These are phyloP conservation scores for Drosophila insularis DNA, from an alignment of 1,140 invertebrate species.

Conservation along the genomic window DNA sequence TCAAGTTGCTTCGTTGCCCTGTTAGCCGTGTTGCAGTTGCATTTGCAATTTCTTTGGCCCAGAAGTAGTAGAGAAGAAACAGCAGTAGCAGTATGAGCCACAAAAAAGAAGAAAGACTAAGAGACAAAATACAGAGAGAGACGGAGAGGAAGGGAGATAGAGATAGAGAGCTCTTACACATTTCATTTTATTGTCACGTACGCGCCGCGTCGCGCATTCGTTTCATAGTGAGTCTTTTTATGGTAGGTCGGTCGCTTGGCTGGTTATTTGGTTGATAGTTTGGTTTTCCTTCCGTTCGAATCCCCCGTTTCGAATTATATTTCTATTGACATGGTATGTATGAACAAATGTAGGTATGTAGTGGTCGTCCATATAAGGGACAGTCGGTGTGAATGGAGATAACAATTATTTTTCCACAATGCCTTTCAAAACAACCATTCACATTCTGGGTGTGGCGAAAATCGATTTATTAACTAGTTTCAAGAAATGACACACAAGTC, in stretches of 20 bases:
- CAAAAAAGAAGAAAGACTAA: neutral
- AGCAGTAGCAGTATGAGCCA: neutral
- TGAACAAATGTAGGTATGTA: constrained; percentile 10
- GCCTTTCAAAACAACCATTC: constrained; percentile 15
- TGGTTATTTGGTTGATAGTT: neutral
- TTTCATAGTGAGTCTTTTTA: constrained; percentile 62
- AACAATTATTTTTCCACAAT: constrained; percentile 10
- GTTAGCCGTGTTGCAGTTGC: constrained; percentile 46
- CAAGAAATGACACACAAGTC: constrained; percentile 1
- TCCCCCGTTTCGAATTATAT: constrained; percentile 40
- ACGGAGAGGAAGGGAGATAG: too few relatives aligned
- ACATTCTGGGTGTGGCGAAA: constrained; percentile 33
- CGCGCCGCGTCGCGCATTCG: constrained; percentile 31
- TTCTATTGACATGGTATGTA: constrained; percentile 55
- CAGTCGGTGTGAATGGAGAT: constrained; percentile 7
- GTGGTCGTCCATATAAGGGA: neutral
- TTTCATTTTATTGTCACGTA: constrained; percentile 80
- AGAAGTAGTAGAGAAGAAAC: neutral
- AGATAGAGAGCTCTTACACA: constrained; percentile 58
- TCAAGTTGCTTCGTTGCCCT: constrained; percentile 61
- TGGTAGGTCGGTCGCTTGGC: constrained; percentile 55
- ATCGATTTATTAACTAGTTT: constrained; percentile 12
- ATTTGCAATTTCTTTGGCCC: constrained; percentile 45
- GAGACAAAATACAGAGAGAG: too few relatives aligned
- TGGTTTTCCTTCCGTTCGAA: neutral